Evolutionary conservation across 2,888 invertebrate genomes (phyloP).

Genomic region (Sarcophaga rosellei): DNA sequence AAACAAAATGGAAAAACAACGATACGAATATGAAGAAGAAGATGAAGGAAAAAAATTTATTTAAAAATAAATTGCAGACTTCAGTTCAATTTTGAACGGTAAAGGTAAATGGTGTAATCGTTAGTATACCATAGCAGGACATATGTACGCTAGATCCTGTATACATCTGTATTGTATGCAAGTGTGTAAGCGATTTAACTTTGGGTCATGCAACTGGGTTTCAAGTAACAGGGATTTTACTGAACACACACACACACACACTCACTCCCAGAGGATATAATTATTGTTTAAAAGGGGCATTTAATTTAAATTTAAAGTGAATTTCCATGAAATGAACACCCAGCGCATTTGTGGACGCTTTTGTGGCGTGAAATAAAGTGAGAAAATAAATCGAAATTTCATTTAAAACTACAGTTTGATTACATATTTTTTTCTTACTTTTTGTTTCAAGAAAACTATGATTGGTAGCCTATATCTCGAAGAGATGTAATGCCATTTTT

Average conservation of each 20-base stretch:
- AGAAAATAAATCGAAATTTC: too few species aligned
- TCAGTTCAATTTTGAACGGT: conserved; percentile 10
- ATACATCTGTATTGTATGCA: background rate
- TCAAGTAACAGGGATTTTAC: background rate
- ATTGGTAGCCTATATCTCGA: too few species aligned
- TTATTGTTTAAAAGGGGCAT: background rate
- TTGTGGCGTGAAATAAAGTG: too few species aligned
- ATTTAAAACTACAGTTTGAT: too few species aligned
- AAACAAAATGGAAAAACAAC: background rate
- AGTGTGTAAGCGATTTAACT: background rate
- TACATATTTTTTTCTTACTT: too few species aligned
- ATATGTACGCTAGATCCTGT: background rate
- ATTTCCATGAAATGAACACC: too few species aligned
- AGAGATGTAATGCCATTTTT: too few species aligned
- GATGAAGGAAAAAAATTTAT: background rate
- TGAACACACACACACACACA: background rate
- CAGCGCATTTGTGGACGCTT: too few species aligned
- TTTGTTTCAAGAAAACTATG: too few species aligned
- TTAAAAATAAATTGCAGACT: conserved; percentile 21
- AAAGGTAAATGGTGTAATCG: background rate
- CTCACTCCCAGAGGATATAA: background rate
- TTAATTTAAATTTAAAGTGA: too few species aligned
- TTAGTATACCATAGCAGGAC: background rate
- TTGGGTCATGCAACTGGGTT: background rate
- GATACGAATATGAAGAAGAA: background rate